Evolutionary conservation across 2,888 invertebrate species (phyloP).

Genomic region (Xanthia icteritia): DNA sequence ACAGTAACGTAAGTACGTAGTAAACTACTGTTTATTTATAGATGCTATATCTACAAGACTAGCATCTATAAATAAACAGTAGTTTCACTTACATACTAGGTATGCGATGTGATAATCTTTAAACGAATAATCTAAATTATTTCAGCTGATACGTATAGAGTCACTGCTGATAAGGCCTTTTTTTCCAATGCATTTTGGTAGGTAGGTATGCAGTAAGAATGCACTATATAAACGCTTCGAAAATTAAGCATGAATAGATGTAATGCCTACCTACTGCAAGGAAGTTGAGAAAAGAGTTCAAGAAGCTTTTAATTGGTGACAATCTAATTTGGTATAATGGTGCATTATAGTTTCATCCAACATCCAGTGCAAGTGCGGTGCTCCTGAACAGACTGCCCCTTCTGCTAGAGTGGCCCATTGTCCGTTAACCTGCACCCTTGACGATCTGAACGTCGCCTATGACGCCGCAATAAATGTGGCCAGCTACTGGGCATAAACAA

Average conservation of each 20-base stretch:
- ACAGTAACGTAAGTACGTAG: too few relatives aligned
- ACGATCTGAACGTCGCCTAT: too few relatives aligned
- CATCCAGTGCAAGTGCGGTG: too few relatives aligned
- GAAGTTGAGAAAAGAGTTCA: too few relatives aligned
- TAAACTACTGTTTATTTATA: slow-evolving; percentile 18
- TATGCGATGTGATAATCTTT: background rate
- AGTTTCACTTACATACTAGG: background rate
- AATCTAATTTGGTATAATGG: background rate
- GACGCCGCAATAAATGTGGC: too few relatives aligned
- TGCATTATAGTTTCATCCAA: too few relatives aligned
- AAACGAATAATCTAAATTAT: background rate
- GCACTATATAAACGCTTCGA: background rate
- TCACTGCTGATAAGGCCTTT: background rate
- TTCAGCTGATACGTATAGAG: background rate
- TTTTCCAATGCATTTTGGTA: background rate
- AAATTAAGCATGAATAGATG: background rate
- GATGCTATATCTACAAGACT: background rate
- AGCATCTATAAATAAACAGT: background rate
- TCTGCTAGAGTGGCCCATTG: too few relatives aligned
- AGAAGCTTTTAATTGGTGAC: slow-evolving; percentile 1
- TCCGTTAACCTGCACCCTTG: too few relatives aligned
- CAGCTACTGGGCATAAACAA: too few relatives aligned
- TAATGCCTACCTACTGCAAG: background rate
- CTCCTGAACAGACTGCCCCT: too few relatives aligned
- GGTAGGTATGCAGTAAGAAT: background rate